Evolutionary conservation across 2,113 vertebrate species (phyloP), one percentile per base, ranked within the genome.

Genomic region (Prietella phreatophila): DNA sequence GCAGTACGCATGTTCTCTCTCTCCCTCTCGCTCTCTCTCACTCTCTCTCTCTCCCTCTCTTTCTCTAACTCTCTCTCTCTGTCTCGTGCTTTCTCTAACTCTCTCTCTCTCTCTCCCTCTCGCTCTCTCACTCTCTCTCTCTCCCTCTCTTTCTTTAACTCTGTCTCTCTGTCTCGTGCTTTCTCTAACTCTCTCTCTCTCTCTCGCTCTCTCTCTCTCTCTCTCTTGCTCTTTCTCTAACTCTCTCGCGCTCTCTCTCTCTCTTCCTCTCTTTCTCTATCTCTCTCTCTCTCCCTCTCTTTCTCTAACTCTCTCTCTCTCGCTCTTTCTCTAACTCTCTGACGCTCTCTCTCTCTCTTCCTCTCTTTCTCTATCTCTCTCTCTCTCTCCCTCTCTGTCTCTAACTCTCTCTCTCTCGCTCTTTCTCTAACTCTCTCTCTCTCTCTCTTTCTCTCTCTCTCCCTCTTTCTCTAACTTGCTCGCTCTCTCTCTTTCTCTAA

Each of bases 1-100:
- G 90, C 93, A 91, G 86, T 87, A 63, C 80, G 3, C 13, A 0
- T 25, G 5, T 6, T 61, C 60, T 61, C 60, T 61, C 60, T 61
- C 7, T 61, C 20, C 25, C 22, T 8, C 27, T 14, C 63, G 14
- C 27, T n/a, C 63, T 65, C 63, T 65, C 27, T 67, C 3, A 30
- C 13, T 5, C 63, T 20, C 58, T 58, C 56, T 9, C 50, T 25
- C 60, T 25, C 60, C 9, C 60, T 69, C 30, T 69, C 14, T 7
- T n/a, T 53, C 33, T 50, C n/a, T 69, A n/a, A n/a, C 30, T 69
- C 14, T 7, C 63, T 53, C 33, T 50, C n/a, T 69, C 30, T 69
- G 5, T 7, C 63, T 53, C 33, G n/a, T n/a, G n/a, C 27, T 67
- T 3, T 67, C 13, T 15, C 63, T 20, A 20, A 20, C 56, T 53